A percentile compares a stretch with the other conserved stretches of the same genome.
Evolutionary conservation across 2,113 vertebrate genomes (phyloP).

Genomic region (Fulmarus glacialis): DNA sequence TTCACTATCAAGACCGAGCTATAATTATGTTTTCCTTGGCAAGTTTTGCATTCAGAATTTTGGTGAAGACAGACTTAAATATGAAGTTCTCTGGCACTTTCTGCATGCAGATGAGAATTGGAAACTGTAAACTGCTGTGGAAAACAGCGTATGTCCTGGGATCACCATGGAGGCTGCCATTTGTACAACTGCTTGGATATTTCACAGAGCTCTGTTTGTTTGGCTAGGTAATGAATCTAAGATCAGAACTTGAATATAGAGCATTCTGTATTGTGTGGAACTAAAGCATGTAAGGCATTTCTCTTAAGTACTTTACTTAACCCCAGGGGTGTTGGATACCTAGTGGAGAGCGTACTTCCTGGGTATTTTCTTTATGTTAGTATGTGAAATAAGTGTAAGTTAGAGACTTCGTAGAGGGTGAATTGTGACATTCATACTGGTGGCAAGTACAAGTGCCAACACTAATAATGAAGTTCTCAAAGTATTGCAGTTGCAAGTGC

Average conservation of each 20-base stretch:
- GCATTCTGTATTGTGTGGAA: not conserved
- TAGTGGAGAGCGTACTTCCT: not conserved
- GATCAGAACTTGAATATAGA: not conserved
- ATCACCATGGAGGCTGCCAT: not conserved
- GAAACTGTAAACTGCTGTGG: not conserved
- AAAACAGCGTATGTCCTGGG: not conserved
- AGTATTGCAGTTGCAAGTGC: not conserved
- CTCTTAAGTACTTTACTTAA: not conserved
- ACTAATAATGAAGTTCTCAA: not conserved
- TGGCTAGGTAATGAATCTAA: not conserved
- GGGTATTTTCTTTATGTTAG: not conserved
- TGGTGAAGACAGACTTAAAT: not conserved
- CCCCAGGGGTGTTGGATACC: not conserved
- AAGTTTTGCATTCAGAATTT: not conserved
- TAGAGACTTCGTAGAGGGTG: not conserved
- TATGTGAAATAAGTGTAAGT: not conserved
- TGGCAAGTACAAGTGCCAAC: not conserved
- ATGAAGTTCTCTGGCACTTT: not conserved
- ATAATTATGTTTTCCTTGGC: not conserved
- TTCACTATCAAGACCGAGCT: not conserved
- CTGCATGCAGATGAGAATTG: not conserved
- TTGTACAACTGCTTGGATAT: not conserved
- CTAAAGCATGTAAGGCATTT: not conserved
- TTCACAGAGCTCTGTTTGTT: not conserved
- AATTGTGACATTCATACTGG: accelerated